phyloP scores from a whole-genome alignment of 2,113 vertebrate genomes.

The Rhynchomys soricoides region DNA sequence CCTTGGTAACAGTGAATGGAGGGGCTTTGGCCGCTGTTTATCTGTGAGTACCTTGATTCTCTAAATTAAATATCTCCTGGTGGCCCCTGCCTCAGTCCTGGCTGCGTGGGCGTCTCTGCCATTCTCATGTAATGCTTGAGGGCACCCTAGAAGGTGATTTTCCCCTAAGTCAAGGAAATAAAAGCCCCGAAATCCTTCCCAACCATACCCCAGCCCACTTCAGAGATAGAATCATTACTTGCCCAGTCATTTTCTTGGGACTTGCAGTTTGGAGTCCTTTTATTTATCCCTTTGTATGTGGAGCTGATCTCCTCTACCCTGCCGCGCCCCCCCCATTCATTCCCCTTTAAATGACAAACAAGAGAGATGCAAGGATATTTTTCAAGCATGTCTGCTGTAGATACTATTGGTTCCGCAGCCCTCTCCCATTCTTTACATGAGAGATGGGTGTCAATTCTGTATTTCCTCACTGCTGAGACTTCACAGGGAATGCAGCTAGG shows the following conservation, averaged over 20 bases:
- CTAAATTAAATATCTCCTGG: constrained; percentile 37
- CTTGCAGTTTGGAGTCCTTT: background rate
- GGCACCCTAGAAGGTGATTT: background rate
- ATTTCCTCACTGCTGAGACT: background rate
- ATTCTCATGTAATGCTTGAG: background rate
- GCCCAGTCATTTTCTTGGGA: background rate
- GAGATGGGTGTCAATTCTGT: background rate
- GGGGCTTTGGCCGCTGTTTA: constrained; percentile 50
- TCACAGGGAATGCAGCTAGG: background rate
- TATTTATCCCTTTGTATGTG: background rate
- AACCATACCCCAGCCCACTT: background rate
- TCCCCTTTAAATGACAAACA: background rate
- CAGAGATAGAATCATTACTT: background rate
- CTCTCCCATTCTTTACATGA: background rate
- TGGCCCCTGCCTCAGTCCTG: background rate
- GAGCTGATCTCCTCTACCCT: background rate
- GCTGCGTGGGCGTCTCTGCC: background rate
- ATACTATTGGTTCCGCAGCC: background rate
- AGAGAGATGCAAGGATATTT: background rate
- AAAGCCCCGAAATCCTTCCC: background rate
- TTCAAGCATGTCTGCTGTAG: background rate
- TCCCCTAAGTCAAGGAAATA: background rate
- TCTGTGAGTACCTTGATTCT: constrained; percentile 30
- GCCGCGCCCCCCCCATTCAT: no score
- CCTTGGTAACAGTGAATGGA: constrained; percentile 62